Conservation (phyloP, 2,113 vertebrate genomes). For the Periophthalmodon schlosseri region DNA sequence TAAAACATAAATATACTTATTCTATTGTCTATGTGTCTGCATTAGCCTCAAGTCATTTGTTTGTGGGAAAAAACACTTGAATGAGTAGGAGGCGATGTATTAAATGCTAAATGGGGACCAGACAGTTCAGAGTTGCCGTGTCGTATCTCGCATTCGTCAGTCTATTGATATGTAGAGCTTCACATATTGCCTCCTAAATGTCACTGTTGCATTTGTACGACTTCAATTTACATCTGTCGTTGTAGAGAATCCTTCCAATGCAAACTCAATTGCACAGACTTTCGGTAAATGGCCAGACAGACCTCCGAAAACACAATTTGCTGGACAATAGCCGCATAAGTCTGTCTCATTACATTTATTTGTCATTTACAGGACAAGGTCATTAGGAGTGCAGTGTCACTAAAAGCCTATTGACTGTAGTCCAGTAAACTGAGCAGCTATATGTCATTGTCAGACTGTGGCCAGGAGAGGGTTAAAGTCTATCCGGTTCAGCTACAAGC, state of each 20-base stretch:
- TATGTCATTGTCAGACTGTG: conserved; percentile 26
- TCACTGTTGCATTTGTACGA: conserved; percentile 47
- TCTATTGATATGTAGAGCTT: conserved; percentile 40
- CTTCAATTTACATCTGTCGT: conserved; percentile 39
- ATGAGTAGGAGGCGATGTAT: neutral
- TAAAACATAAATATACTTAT: neutral
- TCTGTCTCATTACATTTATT: conserved; percentile 47
- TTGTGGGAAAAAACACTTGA: neutral
- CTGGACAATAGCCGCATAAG: conserved; percentile 36
- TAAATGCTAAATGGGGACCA: conserved; percentile 21
- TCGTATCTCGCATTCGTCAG: conserved; percentile 28
- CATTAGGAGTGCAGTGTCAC: conserved; percentile 32
- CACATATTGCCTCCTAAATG: conserved; percentile 43
- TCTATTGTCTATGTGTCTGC: neutral
- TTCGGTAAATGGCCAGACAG: conserved; percentile 37
- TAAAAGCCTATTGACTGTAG: conserved; percentile 37
- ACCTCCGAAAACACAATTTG: conserved; percentile 38
- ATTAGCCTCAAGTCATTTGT: neutral
- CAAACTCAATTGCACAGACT: conserved; percentile 17
- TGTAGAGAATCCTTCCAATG: conserved; percentile 52
- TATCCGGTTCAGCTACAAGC: conserved; percentile 26
- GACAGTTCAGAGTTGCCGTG: conserved; percentile 38
- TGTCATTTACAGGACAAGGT: conserved; percentile 42
- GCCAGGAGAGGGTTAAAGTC: conserved; percentile 34
- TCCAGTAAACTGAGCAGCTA: conserved; percentile 22